These are phyloP conservation scores for Trachelus iudaicus DNA, from an alignment of 2,888 invertebrate species.

Conservation along the genomic window DNA sequence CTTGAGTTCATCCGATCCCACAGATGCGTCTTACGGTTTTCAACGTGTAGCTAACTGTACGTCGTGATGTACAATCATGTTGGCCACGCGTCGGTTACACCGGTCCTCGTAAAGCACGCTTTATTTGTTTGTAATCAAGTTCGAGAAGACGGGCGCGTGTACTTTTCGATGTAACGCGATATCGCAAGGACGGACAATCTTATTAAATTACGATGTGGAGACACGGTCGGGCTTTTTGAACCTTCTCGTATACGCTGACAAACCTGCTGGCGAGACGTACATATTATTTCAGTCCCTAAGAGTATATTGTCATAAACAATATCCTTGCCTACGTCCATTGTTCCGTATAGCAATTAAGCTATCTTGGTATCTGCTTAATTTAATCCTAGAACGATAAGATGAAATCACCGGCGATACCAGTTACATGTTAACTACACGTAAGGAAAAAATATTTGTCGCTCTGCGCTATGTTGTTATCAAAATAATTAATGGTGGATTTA, in stretches of 20 bases:
- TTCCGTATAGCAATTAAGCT: neutral
- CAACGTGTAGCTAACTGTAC: neutral
- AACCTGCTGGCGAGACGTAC: neutral
- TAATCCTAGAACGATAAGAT: no score
- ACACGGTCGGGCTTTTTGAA: conserved; percentile 11
- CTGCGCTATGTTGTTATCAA: no score
- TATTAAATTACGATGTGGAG: conserved; percentile 33
- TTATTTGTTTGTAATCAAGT: conserved; percentile 21
- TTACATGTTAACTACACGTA: no score
- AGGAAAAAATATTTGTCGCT: no score
- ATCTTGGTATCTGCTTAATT: neutral
- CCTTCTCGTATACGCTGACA: neutral
- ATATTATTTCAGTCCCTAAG: neutral
- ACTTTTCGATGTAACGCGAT: conserved; percentile 33
- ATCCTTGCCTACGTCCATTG: neutral
- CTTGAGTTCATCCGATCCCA: neutral
- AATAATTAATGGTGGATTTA: neutral
- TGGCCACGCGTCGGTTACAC: neutral
- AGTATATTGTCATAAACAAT: neutral
- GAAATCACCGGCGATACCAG: no score
- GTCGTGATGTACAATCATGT: neutral
- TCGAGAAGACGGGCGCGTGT: conserved; percentile 11
- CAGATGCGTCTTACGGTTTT: neutral
- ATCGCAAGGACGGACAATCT: conserved; percentile 29
- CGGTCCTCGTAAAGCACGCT: conserved; percentile 17